phyloP scores from a whole-genome alignment of 2,797 vertebrate species.

The Spinus pinus region DNA sequence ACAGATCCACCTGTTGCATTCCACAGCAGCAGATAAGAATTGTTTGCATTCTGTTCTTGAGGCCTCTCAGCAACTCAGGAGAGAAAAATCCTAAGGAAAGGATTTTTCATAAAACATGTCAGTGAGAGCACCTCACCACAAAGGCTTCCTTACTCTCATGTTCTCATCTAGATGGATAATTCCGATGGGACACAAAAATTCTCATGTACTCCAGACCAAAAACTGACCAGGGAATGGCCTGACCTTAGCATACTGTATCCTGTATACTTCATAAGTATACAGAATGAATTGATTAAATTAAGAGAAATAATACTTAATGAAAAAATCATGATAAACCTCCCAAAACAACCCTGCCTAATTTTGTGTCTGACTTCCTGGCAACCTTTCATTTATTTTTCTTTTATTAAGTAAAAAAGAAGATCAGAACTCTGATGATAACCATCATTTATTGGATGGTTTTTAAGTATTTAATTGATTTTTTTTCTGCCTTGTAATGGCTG shows the following conservation, averaged over 20 bases:
- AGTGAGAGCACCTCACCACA: not conserved
- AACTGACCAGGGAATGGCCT: not conserved
- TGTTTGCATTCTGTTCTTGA: too few species aligned
- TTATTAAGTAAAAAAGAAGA: not conserved
- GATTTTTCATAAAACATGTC: too few species aligned
- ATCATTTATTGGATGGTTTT: not conserved
- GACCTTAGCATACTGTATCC: not conserved
- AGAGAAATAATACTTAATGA: not conserved
- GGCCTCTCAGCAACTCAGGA: too few species aligned
- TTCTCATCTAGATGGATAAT: not conserved
- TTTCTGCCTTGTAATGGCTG: not conserved
- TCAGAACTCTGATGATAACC: not conserved
- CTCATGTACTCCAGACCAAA: not conserved
- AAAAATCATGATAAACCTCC: accelerated
- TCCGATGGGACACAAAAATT: not conserved
- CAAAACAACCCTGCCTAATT: accelerated
- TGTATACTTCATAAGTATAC: not conserved
- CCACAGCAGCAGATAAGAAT: too few species aligned
- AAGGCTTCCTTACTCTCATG: not conserved
- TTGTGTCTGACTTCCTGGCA: not conserved
- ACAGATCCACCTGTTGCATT: too few species aligned
- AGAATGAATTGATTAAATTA: not conserved
- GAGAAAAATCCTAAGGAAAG: too few species aligned
- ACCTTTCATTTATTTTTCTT: not conserved
- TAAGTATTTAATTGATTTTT: not conserved